Percentiles rank a stretch among this genome's conserved stretches.
phyloP scores from a whole-genome alignment of 2,888 invertebrate species.

The Brachynemurus nebulosus region DNA sequence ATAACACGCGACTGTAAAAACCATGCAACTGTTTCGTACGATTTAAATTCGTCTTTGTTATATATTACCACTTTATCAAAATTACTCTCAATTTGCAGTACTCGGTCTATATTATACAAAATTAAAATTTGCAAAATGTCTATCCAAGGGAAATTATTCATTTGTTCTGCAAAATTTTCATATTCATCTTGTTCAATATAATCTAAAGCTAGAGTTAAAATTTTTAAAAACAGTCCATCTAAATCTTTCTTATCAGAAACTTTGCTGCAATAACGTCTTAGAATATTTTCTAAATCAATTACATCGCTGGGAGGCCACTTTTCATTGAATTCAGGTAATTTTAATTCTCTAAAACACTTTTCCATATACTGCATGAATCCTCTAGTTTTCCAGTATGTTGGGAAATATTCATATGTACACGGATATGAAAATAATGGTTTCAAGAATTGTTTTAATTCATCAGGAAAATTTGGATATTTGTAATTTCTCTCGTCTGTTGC shows the following conservation, averaged over 20 bases:
- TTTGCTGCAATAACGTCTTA: slow-evolving; percentile 37
- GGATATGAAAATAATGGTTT: slow-evolving; percentile 38
- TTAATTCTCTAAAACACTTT: slow-evolving; percentile 37
- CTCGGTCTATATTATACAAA: slow-evolving; percentile 37
- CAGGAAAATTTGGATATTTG: slow-evolving; percentile 47
- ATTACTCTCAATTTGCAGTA: slow-evolving; percentile 15
- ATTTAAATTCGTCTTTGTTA: slow-evolving; percentile 34
- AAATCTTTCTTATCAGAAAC: slow-evolving; percentile 37
- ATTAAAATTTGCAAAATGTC: slow-evolving; percentile 40
- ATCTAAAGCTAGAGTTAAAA: slow-evolving; percentile 30
- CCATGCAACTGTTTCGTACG: slow-evolving; percentile 39
- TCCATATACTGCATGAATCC: slow-evolving; percentile 37
- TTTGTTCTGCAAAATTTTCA: slow-evolving; percentile 30
- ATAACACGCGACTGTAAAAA: slow-evolving; percentile 30
- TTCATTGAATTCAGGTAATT: slow-evolving; percentile 36
- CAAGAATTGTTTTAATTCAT: slow-evolving; percentile 44
- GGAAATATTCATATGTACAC: slow-evolving; percentile 52
- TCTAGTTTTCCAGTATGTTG: slow-evolving; percentile 40
- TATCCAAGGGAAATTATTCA: slow-evolving; percentile 36
- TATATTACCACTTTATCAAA: slow-evolving; percentile 34
- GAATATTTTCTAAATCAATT: slow-evolving; percentile 32
- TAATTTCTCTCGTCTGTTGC: slow-evolving; percentile 43
- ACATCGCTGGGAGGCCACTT: slow-evolving; percentile 34
- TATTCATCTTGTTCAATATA: slow-evolving; percentile 27
- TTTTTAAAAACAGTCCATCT: slow-evolving; percentile 36